Evolutionary conservation across 2,113 vertebrate genomes (phyloP), one percentile per base, ranked within the genome.

Genomic region (Corythoichthys intestinalis): DNA sequence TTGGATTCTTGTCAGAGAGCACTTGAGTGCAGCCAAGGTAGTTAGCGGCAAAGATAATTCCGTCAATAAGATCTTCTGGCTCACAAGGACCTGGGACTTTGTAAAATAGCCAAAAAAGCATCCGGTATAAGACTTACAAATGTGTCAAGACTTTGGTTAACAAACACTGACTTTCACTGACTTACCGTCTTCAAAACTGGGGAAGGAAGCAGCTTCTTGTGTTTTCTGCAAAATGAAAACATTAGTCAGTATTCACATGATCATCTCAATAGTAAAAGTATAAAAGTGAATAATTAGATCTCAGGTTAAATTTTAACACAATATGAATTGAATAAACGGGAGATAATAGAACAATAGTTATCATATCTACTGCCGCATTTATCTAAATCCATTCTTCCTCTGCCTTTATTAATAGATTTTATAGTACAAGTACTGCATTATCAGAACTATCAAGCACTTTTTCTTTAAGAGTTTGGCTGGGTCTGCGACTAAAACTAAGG

Each of bases 41-140:
- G 91, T 99, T 99, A 82, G 97, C 97, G 41, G 97, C 97, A 70
- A 99, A 99, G 85, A 99, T 99, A 88, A 99, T 99, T 12, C 97
- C 97, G 73, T 98, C 96, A 3, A 99, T 96, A 69, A 99, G 97
- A 84, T 99, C 97, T 72, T 99, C 97, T 0, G 97, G 97, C 77
- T 99, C 97, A 73, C 97, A 99, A 12, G 97, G 97, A 17, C 97
- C 97, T 90, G 97, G 97, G 82, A 99, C 97, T 99, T 56, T 44
- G 6, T 52, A 69, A 52, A 61, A 68, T 54, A 66, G 71, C 56
- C 15, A 75, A 76, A 63, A 38, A 28, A 38, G 34, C 20, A 56
- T 54, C 49, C 17, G 17, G 38, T 67, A 14, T 44, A 53, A 65
- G 14, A 67, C n/a, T 65, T 4, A 46, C 35, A 49, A 37, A 70